Evolutionary conservation across 2,113 vertebrate genomes (phyloP), one percentile per base, ranked within the genome.

Genomic region (Alethe castanea): DNA sequence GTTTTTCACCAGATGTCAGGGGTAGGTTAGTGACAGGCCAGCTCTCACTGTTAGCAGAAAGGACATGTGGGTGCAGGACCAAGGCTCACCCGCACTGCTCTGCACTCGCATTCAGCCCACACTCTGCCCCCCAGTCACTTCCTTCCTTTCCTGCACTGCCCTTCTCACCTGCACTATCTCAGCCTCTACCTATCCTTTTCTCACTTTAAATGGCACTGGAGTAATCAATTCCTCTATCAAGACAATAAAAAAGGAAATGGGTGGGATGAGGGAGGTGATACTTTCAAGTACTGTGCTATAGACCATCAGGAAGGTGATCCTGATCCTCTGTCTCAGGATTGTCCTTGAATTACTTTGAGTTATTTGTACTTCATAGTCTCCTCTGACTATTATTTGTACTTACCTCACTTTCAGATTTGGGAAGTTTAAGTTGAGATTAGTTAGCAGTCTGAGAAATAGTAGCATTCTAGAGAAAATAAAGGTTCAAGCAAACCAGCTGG

Each of bases 11-110:
- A 78, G 59, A 53, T 60, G 42, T n/a, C 10, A 6, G 50, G 24
- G 38, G 14, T 5, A 54, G 45, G 53, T 79, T 50, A 74, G 40
- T 1, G 10, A 66, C 45, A 23, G 66, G 48, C 28, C 44, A 35
- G 38, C 52, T 38, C 59, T 56, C 0, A 0, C n/a, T 53, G 40
- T 40, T 10, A 65, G 50, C 42, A 28, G 31, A 81, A 70, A 29
- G 35, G 33, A 20, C 0, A 0, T 2, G 17, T 3, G 7, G 33
- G 45, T 47, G 18, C 0, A 1, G 42, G 69, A 54, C 60, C 56
- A 36, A 64, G 52, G 70, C 60, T 81, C 54, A 59, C 62, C 71
- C 14, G 19, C 44, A 7, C 53, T 14, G 25, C 66, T 50, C 61
- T 5, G 15, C 5, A 1, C 16, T 72, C 8, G 2, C 59, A 9